phyloP scores from a whole-genome alignment of 2,888 invertebrate species.

The Crepidodera aurea region DNA sequence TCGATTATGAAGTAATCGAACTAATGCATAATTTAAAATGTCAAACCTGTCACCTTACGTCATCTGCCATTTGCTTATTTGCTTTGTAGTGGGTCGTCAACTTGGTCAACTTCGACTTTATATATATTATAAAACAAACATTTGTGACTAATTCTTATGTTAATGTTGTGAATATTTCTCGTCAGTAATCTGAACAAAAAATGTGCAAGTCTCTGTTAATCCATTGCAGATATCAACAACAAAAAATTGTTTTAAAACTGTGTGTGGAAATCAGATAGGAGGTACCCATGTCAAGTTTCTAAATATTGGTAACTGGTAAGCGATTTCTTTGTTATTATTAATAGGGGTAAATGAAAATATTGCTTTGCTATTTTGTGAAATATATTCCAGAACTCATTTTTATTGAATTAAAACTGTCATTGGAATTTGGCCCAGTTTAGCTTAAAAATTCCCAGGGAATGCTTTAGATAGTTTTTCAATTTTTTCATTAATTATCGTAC shows the following conservation, averaged over 20 bases:
- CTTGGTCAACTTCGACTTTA: not conserved
- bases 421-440: not conserved
- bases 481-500: too few species aligned
- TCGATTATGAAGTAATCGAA: not conserved
- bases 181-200: slow-evolving; percentile 12
- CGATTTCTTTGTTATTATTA: slow-evolving; percentile 13
- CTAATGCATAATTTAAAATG: not conserved
- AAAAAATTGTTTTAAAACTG: slow-evolving; percentile 17
- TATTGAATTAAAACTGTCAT: not conserved
- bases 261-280: slow-evolving; percentile 31
- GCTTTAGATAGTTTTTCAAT: too few species aligned
- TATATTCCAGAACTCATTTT: not conserved
- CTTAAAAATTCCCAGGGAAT: not conserved
- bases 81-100: slow-evolving; percentile 18
- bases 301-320: slow-evolving; percentile 29
- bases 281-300: slow-evolving; percentile 20
- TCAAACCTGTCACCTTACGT: slow-evolving; percentile 17
- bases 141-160: slow-evolving; percentile 4
- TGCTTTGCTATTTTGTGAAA: not conserved
- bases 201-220: slow-evolving; percentile 18
- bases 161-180: slow-evolving; percentile 8
- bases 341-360: not conserved
- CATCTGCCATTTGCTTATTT: slow-evolving; percentile 24
- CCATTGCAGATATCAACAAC: slow-evolving; percentile 6
- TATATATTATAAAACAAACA: slow-evolving; percentile 16